These are phyloP conservation scores for Dasysyrphus tricinctus DNA, from an alignment of 2,888 invertebrate species.

Conservation along the genomic window DNA sequence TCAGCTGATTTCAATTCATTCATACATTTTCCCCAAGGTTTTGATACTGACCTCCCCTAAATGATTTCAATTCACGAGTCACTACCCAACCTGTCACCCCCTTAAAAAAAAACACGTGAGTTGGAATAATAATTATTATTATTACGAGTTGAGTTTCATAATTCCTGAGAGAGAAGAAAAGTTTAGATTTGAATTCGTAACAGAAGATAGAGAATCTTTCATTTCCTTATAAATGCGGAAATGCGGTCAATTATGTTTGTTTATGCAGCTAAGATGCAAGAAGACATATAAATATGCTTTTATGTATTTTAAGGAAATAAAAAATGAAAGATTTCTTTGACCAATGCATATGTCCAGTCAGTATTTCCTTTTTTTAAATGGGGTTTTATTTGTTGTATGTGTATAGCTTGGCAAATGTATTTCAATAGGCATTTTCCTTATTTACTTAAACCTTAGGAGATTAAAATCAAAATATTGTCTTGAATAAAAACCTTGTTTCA, in stretches of 20 bases:
- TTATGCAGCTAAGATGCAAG: slow-evolving; percentile 2
- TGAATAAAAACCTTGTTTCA: neutral
- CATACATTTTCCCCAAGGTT: slow-evolving; percentile 30
- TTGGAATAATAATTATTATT: neutral
- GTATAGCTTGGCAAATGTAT: neutral
- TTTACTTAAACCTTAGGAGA: slow-evolving; percentile 17
- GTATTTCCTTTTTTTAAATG: slow-evolving; percentile 35
- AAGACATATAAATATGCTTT: slow-evolving; percentile 25
- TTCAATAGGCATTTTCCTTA: neutral
- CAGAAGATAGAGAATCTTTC: neutral
- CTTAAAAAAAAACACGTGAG: slow-evolving; percentile 26
- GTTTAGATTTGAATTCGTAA: neutral
- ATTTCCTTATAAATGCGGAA: neutral
- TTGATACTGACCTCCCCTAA: slow-evolving; percentile 26
- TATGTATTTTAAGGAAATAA: slow-evolving; percentile 4
- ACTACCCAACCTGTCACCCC: neutral
- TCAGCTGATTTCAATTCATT: slow-evolving; percentile 49
- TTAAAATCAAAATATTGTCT: slow-evolving; percentile 31
- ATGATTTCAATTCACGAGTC: neutral
- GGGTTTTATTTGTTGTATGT: slow-evolving; percentile 4
- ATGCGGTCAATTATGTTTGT: slow-evolving; percentile 57
- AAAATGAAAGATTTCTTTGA: slow-evolving; percentile 38
- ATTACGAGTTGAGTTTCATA: neutral
- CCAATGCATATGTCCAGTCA: neutral
- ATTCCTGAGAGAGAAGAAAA: neutral